A percentile compares a stretch with the other conserved stretches of the same genome.
phyloP scores from a whole-genome alignment of 1,140 invertebrate species.

The Caenorhabditis remanei region DNA sequence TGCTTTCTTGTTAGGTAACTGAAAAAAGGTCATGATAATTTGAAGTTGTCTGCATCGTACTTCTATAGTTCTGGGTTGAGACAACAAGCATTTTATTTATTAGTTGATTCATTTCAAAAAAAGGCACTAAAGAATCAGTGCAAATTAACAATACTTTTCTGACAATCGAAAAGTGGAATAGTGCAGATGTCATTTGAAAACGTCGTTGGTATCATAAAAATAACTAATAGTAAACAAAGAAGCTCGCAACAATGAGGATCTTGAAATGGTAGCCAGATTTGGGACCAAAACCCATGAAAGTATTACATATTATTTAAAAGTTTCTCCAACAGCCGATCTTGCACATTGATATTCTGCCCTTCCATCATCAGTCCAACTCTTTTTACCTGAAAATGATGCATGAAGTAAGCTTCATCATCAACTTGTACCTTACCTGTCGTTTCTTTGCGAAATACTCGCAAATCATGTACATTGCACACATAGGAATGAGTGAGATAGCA shows the following conservation, averaged over 20 bases:
- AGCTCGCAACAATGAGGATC: conserved; percentile 38
- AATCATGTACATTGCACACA: conserved; percentile 69
- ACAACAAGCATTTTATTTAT: not conserved
- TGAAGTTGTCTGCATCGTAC: not conserved
- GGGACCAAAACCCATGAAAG: not conserved
- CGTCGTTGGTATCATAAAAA: not conserved
- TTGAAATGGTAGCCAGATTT: conserved; percentile 3
- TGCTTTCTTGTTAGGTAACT: too few species aligned
- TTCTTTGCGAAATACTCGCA: conserved; percentile 71
- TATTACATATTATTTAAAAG: conserved; percentile 68
- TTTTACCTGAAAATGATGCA: conserved; percentile 62
- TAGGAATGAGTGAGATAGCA: conserved; percentile 68
- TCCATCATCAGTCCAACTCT: conserved; percentile 69
- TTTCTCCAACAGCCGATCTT: conserved; percentile 59
- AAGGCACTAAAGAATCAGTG: conserved; percentile 17
- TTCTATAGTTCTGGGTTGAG: too few species aligned
- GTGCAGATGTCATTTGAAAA: not conserved
- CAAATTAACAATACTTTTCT: not conserved
- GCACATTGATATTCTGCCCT: conserved; percentile 67
- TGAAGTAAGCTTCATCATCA: too few species aligned
- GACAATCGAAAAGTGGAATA: not conserved
- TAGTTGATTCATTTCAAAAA: not conserved
- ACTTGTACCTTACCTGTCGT: conserved; percentile 50
- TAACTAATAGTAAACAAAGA: not conserved
- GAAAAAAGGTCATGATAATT: too few species aligned